These are phyloP conservation scores for Helostoma temminkii DNA, from an alignment of 2,797 vertebrate species.

Conservation along the genomic window DNA sequence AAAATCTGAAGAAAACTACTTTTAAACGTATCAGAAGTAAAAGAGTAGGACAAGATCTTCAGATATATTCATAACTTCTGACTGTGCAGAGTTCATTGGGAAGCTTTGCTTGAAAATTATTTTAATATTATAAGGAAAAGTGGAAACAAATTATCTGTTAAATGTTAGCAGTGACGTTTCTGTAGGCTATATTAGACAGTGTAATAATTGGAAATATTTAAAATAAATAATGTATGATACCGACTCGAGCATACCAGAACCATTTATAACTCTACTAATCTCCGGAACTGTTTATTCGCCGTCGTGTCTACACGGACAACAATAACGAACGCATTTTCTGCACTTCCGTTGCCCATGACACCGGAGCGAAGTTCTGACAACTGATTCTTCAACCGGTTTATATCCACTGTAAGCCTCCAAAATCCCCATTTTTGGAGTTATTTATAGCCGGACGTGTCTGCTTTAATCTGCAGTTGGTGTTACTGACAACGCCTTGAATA, in stretches of 20 bases:
- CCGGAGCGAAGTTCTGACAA: conserved; percentile 80
- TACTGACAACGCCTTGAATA: conserved; percentile 25
- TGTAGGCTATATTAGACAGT: not conserved
- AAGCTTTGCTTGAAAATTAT: not conserved
- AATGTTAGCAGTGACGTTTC: not conserved
- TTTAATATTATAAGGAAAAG: too few relatives aligned
- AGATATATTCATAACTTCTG: not conserved
- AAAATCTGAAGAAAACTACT: too few relatives aligned
- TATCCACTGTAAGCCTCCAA: not conserved
- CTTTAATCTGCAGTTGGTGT: conserved; percentile 8
- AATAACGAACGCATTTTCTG: conserved; percentile 43
- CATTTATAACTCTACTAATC: not conserved
- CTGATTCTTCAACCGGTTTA: conserved; percentile 59
- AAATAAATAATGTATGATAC: not conserved
- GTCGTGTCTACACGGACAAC: conserved; percentile 59
- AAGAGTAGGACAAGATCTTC: too few relatives aligned
- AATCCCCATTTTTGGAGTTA: not conserved
- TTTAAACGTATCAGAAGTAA: too few relatives aligned
- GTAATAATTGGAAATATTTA: not conserved
- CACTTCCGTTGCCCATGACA: conserved; percentile 77
- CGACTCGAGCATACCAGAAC: not conserved
- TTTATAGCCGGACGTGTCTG: conserved; percentile 19
- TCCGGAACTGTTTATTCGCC: conserved; percentile 65
- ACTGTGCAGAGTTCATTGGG: not conserved
- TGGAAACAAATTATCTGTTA: too few relatives aligned